Conservation (phyloP, 2,888 invertebrate genomes). For the Trichopria drosophilae region DNA sequence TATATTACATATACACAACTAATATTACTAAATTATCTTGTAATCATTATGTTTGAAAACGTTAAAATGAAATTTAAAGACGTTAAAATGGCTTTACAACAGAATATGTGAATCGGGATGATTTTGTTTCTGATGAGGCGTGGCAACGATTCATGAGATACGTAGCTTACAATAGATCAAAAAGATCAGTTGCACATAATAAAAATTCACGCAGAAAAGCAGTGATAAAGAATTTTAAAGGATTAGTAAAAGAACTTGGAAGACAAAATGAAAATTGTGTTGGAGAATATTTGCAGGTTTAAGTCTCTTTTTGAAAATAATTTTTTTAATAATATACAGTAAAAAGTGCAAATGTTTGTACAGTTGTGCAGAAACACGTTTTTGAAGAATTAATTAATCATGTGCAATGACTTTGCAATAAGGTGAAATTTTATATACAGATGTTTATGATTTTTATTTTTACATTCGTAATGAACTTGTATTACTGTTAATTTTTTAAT, state of each 20-base stretch:
- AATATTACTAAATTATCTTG: too few species aligned
- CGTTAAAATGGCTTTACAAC: background rate
- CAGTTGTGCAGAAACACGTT: background rate
- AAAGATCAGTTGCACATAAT: background rate
- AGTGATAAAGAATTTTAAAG: background rate
- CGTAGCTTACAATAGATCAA: background rate
- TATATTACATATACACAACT: too few species aligned
- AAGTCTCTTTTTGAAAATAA: too few species aligned
- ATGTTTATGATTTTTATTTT: too few species aligned
- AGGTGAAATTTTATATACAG: too few species aligned
- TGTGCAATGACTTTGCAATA: too few species aligned
- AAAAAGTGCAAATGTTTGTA: background rate
- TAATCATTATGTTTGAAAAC: too few species aligned
- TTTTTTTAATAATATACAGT: background rate
- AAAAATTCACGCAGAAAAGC: background rate
- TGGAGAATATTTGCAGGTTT: background rate
- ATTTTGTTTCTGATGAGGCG: slow-evolving; percentile 1
- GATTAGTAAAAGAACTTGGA: background rate
- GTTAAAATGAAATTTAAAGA: too few species aligned
- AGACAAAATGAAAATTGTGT: background rate
- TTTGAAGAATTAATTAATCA: too few species aligned
- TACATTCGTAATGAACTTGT: too few species aligned
- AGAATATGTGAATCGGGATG: background rate
- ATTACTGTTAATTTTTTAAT: too few species aligned
- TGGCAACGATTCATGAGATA: background rate